Evolutionary conservation across 2,888 invertebrate species (phyloP), one percentile per base, ranked within the genome.

Genomic region (Acanthosepion lycidas): DNA sequence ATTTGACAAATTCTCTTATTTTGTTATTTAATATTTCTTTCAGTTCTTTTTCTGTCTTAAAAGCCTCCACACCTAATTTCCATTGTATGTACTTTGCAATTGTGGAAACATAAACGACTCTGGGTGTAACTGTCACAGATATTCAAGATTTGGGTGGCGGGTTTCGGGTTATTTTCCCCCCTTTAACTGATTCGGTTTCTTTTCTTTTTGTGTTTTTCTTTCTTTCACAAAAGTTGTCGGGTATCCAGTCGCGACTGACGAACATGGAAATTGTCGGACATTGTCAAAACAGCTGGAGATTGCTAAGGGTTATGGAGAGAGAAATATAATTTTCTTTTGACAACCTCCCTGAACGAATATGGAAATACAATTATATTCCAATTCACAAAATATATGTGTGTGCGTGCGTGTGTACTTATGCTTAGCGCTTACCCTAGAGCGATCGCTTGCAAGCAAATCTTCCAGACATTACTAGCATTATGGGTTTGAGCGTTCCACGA

Each of bases 191-290:
- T 15, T 33, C 78, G 15, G 9, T 78, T 33, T 78, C 78, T 33
- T 6, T 78, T n/a, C n/a, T 78, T 33, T 15, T 5, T 12, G 15
- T 15, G 9, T 78, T n/a, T 78, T 78, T 18, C n/a, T 33, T 78
- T 33, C n/a, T 59, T 78, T 78, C 78, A 33, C 78, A 78, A 78
- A 78, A 0, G 9, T n/a, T n/a, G 78, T 33, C 78, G 78, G 78
- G 78, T n/a, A 78, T 78, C 78, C 78, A 78, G 78, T n/a, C 12
- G 78, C 33, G 78, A 78, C n/a, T 78, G 15, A 78, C 78, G 33
- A 78, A 78, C 78, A 78, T 78, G 78, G 78, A 78, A 78, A 78
- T 78, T 78, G n/a, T 78, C 78, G 78, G 78, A 78, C 78, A 78
- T 78, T 78, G 78, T 12, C 78, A 78, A 78, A 78, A 78, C 78